phyloP scores from a whole-genome alignment of 1,140 invertebrate genomes.

The Manduca sexta region DNA sequence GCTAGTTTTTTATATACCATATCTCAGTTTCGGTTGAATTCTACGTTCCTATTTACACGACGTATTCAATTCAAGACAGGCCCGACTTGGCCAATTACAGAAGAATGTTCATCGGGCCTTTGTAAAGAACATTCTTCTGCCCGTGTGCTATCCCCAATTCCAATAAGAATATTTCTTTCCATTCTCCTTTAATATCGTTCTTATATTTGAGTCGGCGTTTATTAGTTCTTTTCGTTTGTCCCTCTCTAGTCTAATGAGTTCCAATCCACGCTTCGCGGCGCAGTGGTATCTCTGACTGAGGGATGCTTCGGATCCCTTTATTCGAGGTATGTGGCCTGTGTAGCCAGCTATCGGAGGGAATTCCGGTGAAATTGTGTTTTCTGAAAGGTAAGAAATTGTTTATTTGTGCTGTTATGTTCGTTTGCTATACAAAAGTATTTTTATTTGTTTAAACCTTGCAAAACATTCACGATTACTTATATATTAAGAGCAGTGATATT shows the following conservation, averaged over 20 bases:
- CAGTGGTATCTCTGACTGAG: conserved; percentile 80
- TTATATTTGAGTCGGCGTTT: conserved; percentile 52
- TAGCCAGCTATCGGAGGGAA: conserved; percentile 82
- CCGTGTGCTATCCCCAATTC: conserved; percentile 74
- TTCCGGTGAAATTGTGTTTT: conserved; percentile 79
- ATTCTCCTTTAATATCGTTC: conserved; percentile 52
- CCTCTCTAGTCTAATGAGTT: conserved; percentile 75
- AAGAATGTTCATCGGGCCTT: conserved; percentile 65
- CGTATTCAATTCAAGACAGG: too few relatives aligned
- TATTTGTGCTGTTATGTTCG: neutral
- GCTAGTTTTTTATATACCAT: too few relatives aligned
- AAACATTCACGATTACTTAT: too few relatives aligned
- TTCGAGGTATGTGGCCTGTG: conserved; percentile 81
- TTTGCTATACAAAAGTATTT: too few relatives aligned
- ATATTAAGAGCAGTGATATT: too few relatives aligned
- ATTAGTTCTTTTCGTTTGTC: conserved; percentile 65
- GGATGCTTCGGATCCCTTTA: conserved; percentile 78
- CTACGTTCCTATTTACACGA: too few relatives aligned
- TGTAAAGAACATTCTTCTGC: conserved; percentile 70
- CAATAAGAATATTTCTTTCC: conserved; percentile 66
- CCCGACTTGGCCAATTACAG: too few relatives aligned
- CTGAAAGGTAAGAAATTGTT: conserved; percentile 52
- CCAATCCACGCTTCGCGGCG: conserved; percentile 78
- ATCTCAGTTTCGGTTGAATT: too few relatives aligned
- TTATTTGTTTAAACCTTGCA: too few relatives aligned